Percentiles rank a stretch among this genome's conserved stretches.
These are phyloP conservation scores for Neotragus pygmaeus DNA, from an alignment of 2,113 vertebrate species.

Conservation along the genomic window DNA sequence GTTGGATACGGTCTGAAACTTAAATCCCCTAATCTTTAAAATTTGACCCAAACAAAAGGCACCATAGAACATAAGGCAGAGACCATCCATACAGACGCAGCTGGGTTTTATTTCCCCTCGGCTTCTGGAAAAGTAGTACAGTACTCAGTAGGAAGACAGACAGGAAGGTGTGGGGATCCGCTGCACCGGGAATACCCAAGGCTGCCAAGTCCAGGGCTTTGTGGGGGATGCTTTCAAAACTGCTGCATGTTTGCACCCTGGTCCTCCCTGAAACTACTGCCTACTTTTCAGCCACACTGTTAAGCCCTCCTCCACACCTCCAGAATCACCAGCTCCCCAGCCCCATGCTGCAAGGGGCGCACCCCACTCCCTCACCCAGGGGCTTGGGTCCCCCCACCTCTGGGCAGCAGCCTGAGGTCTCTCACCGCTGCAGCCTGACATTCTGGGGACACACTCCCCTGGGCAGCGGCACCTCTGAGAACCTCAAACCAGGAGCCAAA, in stretches of 20 bases:
- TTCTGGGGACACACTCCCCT: neutral
- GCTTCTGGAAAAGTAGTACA: neutral
- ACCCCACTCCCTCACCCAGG: neutral
- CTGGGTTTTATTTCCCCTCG: neutral
- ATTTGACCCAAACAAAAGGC: neutral
- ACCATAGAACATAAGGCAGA: neutral
- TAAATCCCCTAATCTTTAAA: neutral
- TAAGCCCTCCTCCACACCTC: no score
- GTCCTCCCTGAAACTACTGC: neutral
- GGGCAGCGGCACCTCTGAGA: neutral
- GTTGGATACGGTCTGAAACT: neutral
- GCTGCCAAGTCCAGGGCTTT: neutral
- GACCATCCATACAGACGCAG: neutral
- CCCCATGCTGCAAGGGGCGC: fast-evolving
- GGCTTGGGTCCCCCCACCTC: neutral
- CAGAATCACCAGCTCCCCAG: neutral
- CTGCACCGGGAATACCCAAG: fast-evolving
- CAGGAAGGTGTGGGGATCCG: no score
- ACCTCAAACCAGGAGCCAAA: neutral
- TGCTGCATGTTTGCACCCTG: neutral
- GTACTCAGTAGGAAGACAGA: neutral
- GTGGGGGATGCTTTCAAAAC: neutral
- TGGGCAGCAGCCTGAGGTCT: neutral
- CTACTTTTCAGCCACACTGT: fast-evolving
- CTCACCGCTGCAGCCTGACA: neutral